Conservation (phyloP, 1,140 invertebrate genomes). For the Drosophila hydei region DNA sequence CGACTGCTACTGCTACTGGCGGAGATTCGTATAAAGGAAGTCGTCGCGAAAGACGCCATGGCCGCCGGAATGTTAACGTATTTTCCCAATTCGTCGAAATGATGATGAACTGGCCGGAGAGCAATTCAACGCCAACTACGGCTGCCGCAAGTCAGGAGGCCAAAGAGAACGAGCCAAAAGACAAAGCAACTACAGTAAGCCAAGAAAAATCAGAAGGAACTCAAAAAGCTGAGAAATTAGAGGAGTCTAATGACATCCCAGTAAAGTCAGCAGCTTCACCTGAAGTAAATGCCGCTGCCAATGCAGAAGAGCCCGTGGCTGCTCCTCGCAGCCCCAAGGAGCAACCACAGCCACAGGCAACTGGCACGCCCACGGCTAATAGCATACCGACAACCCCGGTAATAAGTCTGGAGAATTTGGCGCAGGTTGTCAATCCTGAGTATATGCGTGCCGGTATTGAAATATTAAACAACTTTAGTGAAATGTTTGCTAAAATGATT, state of each 20-base stretch:
- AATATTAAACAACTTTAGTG: constrained; percentile 77
- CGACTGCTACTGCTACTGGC: constrained; percentile 13
- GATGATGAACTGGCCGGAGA: constrained; percentile 75
- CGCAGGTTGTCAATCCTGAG: constrained; percentile 72
- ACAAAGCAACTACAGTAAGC: constrained; percentile 15
- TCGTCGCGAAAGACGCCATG: constrained; percentile 61
- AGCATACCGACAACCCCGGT: constrained; percentile 55
- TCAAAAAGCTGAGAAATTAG: constrained; percentile 1
- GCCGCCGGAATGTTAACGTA: constrained; percentile 58
- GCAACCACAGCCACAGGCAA: constrained; percentile 11
- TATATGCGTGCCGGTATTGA: constrained; percentile 77
- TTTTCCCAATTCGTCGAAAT: constrained; percentile 73
- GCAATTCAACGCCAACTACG: constrained; percentile 28
- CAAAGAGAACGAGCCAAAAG: neutral
- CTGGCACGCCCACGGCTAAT: neutral
- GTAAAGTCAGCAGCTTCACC: constrained; percentile 17
- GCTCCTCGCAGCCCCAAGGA: constrained; percentile 44
- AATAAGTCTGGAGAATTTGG: constrained; percentile 59
- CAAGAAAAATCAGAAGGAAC: neutral
- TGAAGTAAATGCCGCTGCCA: constrained; percentile 1
- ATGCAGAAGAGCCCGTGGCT: constrained; percentile 39
- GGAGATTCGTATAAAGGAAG: constrained; percentile 33
- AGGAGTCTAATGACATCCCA: constrained; percentile 18
- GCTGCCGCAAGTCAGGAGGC: constrained; percentile 3
- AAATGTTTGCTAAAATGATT: constrained; percentile 82